A percentile compares a stretch with the other conserved stretches of the same genome.
phyloP scores from a whole-genome alignment of 1,140 invertebrate genomes.

The Ceratina japonica region DNA sequence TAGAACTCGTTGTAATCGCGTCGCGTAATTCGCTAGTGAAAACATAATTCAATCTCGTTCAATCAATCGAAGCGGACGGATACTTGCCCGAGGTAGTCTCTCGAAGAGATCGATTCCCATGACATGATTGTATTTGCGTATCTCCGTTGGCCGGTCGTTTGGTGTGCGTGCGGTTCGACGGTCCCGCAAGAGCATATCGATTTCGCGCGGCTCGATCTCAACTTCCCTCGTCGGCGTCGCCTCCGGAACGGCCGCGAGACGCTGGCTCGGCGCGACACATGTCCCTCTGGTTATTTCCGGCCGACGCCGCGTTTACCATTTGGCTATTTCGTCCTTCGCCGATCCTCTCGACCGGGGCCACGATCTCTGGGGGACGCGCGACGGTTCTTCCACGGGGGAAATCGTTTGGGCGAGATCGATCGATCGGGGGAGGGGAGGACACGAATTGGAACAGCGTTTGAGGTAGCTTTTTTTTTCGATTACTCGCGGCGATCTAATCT shows the following conservation, averaged over 20 bases:
- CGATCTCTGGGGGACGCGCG: too few species aligned
- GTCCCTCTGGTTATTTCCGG: slow-evolving; percentile 24
- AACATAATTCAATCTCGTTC: too few species aligned
- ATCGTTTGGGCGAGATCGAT: background rate
- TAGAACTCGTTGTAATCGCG: too few species aligned
- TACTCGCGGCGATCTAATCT: background rate
- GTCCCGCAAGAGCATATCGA: slow-evolving; percentile 34
- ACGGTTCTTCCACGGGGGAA: background rate
- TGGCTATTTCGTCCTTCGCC: background rate
- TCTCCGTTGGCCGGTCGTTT: slow-evolving; percentile 52
- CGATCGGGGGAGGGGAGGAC: background rate
- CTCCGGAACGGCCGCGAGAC: slow-evolving; percentile 54
- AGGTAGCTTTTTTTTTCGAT: slow-evolving; percentile 20
- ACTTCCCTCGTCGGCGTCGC: slow-evolving; percentile 71
- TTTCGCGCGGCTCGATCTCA: slow-evolving; percentile 54
- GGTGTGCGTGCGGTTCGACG: slow-evolving; percentile 51
- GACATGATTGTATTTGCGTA: slow-evolving; percentile 75
- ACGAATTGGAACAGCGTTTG: background rate
- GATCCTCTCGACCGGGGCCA: too few species aligned
- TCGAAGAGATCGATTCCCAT: slow-evolving; percentile 79
- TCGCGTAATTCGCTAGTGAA: too few species aligned
- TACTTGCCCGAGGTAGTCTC: slow-evolving; percentile 76
- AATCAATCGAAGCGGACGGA: background rate
- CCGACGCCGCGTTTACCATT: background rate
- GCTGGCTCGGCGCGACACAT: slow-evolving; percentile 16